Evolutionary conservation across 1,140 invertebrate species (phyloP).

Genomic region (Drosophila lacertosa): DNA sequence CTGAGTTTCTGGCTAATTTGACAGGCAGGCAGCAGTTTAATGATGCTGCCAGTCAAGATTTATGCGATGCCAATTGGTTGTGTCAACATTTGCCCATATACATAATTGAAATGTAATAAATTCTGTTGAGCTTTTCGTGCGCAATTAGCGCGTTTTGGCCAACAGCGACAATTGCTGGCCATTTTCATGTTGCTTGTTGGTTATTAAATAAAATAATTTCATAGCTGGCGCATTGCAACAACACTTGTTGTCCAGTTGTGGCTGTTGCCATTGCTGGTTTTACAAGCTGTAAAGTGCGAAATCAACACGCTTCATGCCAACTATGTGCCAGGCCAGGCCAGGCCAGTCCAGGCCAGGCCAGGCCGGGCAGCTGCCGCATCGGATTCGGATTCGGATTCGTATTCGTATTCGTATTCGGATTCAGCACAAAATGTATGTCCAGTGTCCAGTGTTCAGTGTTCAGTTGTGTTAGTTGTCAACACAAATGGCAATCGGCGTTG

Average conservation of each 20-base stretch:
- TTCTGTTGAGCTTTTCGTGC: constrained; percentile 71
- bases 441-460: constrained; percentile 45
- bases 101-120: constrained; percentile 82
- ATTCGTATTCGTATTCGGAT: constrained; percentile 6
- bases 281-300: constrained; percentile 82
- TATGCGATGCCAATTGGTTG: constrained; percentile 74
- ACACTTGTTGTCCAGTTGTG: constrained; percentile 17
- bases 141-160: constrained; percentile 70
- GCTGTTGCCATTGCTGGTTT: constrained; percentile 60
- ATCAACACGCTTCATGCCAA: constrained; percentile 81
- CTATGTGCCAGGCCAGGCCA: constrained; percentile 54
- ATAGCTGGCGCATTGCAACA: constrained; percentile 50
- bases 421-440: no score
- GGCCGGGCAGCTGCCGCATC: constrained; percentile 33
- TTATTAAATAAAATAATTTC: constrained; percentile 82
- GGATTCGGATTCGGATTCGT: constrained; percentile 1
- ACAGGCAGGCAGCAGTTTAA: constrained; percentile 39
- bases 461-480: constrained; percentile 78
- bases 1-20: constrained; percentile 68
- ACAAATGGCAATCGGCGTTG: constrained; percentile 79
- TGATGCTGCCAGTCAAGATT: constrained; percentile 53
- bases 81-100: constrained; percentile 76
- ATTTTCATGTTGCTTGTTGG: constrained; percentile 61
- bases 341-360: no score
- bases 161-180: constrained; percentile 66